Percentiles rank a stretch among this genome's conserved stretches.
Evolutionary conservation across 2,113 vertebrate species (phyloP).

Genomic region (Campylomormyrus tamandua): DNA sequence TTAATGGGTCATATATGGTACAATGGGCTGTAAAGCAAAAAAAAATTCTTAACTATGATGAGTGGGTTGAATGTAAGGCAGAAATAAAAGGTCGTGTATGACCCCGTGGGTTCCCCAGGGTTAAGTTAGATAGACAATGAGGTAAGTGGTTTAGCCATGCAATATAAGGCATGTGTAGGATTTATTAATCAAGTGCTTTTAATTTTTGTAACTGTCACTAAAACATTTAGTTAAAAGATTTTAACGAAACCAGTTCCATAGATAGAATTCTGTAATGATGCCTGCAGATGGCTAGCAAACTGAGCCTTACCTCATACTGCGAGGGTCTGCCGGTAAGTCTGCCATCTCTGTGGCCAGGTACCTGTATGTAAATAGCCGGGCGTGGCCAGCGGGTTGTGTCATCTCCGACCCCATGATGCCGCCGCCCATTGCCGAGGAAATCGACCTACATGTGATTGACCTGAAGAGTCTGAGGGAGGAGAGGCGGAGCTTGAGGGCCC

Average conservation of each 20-base stretch:
- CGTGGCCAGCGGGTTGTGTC: slow-evolving; percentile 81
- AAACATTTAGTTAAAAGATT: not conserved
- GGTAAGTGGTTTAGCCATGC: not conserved
- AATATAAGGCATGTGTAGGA: not conserved
- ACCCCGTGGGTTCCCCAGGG: too few relatives aligned
- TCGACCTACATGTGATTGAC: slow-evolving; percentile 87
- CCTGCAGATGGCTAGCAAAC: not conserved
- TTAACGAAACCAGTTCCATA: not conserved
- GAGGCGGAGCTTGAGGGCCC: slow-evolving; percentile 76
- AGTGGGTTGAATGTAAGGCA: too few relatives aligned
- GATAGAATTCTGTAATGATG: not conserved
- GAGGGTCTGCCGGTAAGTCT: not conserved
- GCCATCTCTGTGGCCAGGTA: slow-evolving; percentile 60
- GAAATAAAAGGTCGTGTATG: too few relatives aligned
- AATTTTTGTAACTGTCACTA: not conserved
- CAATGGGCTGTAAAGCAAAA: too few relatives aligned
- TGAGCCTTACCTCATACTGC: not conserved
- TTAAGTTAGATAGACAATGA: not conserved
- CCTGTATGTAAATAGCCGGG: slow-evolving; percentile 89
- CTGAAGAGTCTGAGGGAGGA: slow-evolving; percentile 88
- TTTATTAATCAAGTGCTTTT: not conserved
- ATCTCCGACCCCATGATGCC: slow-evolving; percentile 91
- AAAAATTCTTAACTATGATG: too few relatives aligned
- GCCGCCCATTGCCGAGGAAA: slow-evolving; percentile 89
- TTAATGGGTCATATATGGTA: too few relatives aligned